Evolutionary conservation across 1,140 invertebrate genomes (phyloP).

Genomic region (Octopus sinensis): DNA sequence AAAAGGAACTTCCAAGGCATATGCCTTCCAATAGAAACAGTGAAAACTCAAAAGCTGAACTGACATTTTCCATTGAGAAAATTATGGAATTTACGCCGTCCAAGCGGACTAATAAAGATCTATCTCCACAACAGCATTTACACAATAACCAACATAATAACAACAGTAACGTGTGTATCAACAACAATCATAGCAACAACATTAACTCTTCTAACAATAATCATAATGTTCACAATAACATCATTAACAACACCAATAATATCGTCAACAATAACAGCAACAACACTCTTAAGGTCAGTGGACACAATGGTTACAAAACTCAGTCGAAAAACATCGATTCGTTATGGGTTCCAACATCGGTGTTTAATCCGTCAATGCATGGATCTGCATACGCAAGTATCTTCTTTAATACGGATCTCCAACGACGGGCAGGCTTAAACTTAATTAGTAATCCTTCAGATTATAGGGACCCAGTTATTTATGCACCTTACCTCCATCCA

Average conservation of each 20-base stretch:
- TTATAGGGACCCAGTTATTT: neutral
- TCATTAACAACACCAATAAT: too few relatives aligned
- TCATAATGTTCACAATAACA: too few relatives aligned
- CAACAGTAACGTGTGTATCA: too few relatives aligned
- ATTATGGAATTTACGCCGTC: constrained; percentile 31
- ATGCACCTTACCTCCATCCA: constrained; percentile 33
- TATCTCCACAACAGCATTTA: too few relatives aligned
- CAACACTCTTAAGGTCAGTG: neutral
- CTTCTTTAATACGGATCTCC: neutral
- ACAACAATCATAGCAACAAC: too few relatives aligned
- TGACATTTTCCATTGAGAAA: constrained; percentile 48
- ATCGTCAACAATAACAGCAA: neutral
- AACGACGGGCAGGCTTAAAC: neutral
- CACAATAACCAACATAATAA: too few relatives aligned
- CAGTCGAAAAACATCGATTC: neutral
- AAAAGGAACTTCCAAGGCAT: neutral
- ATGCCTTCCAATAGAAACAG: constrained; percentile 16
- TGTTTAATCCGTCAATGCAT: neutral
- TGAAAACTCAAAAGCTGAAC: constrained; percentile 27
- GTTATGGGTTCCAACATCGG: neutral
- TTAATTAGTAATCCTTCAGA: neutral
- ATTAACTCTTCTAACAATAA: too few relatives aligned
- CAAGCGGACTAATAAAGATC: neutral
- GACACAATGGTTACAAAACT: neutral
- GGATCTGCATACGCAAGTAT: neutral